Percentiles rank a stretch among this genome's conserved stretches.
Conservation (phyloP, 2,888 invertebrate species). For the Argyresthia goedartella region DNA sequence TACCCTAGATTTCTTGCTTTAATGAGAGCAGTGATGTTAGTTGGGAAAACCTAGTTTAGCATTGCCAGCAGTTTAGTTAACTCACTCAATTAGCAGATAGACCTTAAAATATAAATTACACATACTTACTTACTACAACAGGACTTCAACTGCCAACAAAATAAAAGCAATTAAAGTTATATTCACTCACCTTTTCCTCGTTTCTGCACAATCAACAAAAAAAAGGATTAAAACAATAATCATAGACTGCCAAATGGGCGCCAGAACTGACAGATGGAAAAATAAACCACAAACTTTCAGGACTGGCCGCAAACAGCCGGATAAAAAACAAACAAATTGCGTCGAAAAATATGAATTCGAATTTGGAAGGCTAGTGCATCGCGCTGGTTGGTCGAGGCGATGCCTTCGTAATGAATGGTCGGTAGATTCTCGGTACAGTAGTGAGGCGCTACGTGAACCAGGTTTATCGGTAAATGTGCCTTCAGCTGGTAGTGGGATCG, state of each 20-base stretch:
- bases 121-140: too few species aligned
- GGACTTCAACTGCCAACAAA: background rate
- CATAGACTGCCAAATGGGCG: constrained; percentile 26
- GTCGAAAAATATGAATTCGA: constrained; percentile 16
- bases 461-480: constrained; percentile 56
- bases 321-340: constrained; percentile 6
- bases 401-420: constrained; percentile 58
- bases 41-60: too few species aligned
- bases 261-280: constrained; percentile 32
- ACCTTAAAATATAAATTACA: too few species aligned
- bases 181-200: constrained; percentile 16
- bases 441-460: constrained; percentile 53
- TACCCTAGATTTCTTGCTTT: too few species aligned
- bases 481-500: background rate
- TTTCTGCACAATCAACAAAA: constrained; percentile 14
- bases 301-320: constrained; percentile 7
- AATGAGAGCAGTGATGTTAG: too few species aligned
- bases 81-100: too few species aligned
- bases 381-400: constrained; percentile 33
- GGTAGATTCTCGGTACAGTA: constrained; percentile 17
- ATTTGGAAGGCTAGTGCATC: constrained; percentile 44
- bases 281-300: constrained; percentile 10
- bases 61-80: too few species aligned
- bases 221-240: constrained; percentile 23
- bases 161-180: constrained; percentile 11